Evolutionary conservation across 1,140 invertebrate genomes (phyloP), one percentile per base, ranked within the genome.

Genomic region (Cherax destructor): DNA sequence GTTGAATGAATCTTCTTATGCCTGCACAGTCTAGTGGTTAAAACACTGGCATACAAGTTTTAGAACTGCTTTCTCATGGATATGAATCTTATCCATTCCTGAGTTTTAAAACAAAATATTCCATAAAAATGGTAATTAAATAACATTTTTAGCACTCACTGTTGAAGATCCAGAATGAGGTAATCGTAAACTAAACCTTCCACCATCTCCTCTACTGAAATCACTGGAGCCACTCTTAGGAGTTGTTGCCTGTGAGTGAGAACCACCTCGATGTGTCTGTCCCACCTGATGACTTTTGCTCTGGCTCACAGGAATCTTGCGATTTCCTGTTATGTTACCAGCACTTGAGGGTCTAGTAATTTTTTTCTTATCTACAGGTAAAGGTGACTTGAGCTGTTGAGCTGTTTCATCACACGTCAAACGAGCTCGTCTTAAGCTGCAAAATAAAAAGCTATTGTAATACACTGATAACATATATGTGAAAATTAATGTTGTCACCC

Each of bases 161-260:
- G 83, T 84, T 83, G 93, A 78, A 30, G 90, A 74, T 4, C 94
- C 94, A 18, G 90, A 86, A 91, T 95, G 94, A 13, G 94, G 93
- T 10, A 94, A 93, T 93, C 96, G 94, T 93, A 96, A 95, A 94
- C 96, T 97, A 93, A 96, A 96, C 92, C 96, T 94, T n/a, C 96
- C 96, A 92, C 95, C 95, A 94, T 97, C 96, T 72, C 95, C 95
- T 87, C 96, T 94, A 6, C 95, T 95, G 93, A 96, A 96, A 47
- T 92, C 90, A 52, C 91, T 90, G n/a, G 92, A 77, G 24, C 93
- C 83, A 79, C 74, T 89, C 41, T 92, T 93, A 3, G 92, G 47
- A 56, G 80, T n/a, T 41, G 81, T n/a, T 47, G 80, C 24, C n/a
- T 69, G 81, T 4, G 59, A 49, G 30, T 65, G 61, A 30, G 69